Evolutionary conservation across 2,113 vertebrate genomes (phyloP).

Genomic region (Zosterops pallidus): DNA sequence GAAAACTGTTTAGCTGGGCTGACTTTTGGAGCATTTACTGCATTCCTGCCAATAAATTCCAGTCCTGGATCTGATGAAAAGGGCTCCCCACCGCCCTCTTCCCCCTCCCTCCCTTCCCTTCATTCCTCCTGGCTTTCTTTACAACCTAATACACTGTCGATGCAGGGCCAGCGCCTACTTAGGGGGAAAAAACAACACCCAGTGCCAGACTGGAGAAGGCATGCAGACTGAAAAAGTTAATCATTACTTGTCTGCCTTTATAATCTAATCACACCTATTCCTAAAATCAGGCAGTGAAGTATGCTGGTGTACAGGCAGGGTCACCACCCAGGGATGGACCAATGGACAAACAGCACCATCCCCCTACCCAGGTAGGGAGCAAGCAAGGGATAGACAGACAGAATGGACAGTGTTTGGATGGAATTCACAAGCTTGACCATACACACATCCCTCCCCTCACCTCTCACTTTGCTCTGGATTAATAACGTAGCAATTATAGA

Average conservation of each 20-base stretch:
- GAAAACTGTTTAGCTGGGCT: constrained; percentile 72
- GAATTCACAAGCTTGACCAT: neutral
- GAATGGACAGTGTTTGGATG: neutral
- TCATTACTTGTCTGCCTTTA: constrained; percentile 96
- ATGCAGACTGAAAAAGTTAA: constrained; percentile 91
- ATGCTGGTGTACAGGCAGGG: neutral
- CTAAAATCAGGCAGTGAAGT: constrained; percentile 61
- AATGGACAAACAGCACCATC: neutral
- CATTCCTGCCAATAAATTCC: constrained; percentile 77
- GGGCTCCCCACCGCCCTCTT: neutral
- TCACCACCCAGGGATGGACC: neutral
- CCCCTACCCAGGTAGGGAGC: neutral
- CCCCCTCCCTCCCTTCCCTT: constrained; percentile 44
- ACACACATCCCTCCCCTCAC: neutral
- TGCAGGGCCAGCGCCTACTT: constrained; percentile 73
- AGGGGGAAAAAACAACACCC: constrained; percentile 66
- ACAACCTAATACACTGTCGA: constrained; percentile 76
- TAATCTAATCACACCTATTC: constrained; percentile 79
- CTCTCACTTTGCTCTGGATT: constrained; percentile 26
- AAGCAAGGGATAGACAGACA: neutral
- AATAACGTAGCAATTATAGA: constrained; percentile 34
- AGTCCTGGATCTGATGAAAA: constrained; percentile 66
- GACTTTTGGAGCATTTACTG: constrained; percentile 75
- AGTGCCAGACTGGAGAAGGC: constrained; percentile 80
- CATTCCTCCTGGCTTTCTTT: constrained; percentile 76